These are phyloP conservation scores for Odontamblyopus lacepedii DNA, from an alignment of 2,797 vertebrate species.

Conservation along the genomic window DNA sequence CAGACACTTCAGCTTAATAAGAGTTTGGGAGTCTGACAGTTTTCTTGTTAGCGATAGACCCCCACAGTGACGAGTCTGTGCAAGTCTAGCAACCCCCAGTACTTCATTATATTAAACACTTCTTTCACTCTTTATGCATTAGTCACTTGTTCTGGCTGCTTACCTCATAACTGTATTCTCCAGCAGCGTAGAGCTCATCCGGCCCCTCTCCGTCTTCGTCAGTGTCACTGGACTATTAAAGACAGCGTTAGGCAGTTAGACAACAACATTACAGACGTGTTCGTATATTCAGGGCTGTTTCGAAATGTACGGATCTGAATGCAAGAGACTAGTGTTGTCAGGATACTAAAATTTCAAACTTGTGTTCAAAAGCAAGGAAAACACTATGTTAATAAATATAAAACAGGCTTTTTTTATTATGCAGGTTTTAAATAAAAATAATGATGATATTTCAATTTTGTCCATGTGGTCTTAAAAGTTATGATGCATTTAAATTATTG, in stretches of 20 bases:
- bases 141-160: slow-evolving; percentile 38
- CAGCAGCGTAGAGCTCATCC: slow-evolving; percentile 53
- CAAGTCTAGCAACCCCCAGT: slow-evolving; percentile 23
- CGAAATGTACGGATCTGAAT: background rate
- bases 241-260: slow-evolving; percentile 18
- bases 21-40: slow-evolving; percentile 40
- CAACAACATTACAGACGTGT: background rate
- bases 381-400: no score
- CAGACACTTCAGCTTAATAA: slow-evolving; percentile 7
- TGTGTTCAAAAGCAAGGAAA: no score
- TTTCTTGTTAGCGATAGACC: slow-evolving; percentile 39
- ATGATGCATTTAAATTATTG: no score
- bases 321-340: background rate
- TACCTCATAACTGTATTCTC: slow-evolving; percentile 74
- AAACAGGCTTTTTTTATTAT: no score
- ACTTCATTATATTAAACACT: slow-evolving; percentile 33
- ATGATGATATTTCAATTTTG: no score
- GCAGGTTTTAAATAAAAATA: no score
- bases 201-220: slow-evolving; percentile 28
- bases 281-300: slow-evolving; percentile 3
- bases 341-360: no score
- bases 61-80: slow-evolving; percentile 5
- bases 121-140: slow-evolving; percentile 32
- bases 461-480: no score
- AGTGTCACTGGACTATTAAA: slow-evolving; percentile 57